Evolutionary conservation across 1,140 invertebrate species (phyloP), one percentile per base, ranked within the genome.

Genomic region (Plodia interpunctella): DNA sequence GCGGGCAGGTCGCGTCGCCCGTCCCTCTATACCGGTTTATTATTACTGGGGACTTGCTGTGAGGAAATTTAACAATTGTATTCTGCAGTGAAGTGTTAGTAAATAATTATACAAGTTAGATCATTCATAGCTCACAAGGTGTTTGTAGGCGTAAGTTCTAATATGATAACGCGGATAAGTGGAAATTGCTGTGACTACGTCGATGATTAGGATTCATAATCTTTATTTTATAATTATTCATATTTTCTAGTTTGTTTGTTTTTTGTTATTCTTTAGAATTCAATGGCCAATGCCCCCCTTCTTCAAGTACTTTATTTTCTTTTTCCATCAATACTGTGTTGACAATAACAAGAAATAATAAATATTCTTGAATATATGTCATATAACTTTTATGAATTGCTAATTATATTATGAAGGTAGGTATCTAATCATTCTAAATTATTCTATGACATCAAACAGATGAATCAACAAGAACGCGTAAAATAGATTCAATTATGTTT

Each of bases 101-200:
- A 17, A 20, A 51, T 11, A 51, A 53, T 20, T 21, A 53, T 13
- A 53, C 5, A 11, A 51, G 49, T 53, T 50, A 30, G 18, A 57
- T 55, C 38, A 15, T 32, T 18, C 32, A 58, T 63, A 60, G 63
- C 57, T 51, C 25, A 3, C 62, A 66, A 32, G 55, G 63, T 52
- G 52, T 60, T 30, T n/a, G 54, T 55, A 66, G 66, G n/a, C 67
- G 70, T 74, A 75, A 82, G 77, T 83, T 78, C 63, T 60, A 58
- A 60, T 74, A 68, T 78, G 76, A 81, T 84, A 84, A 79, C 69
- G 74, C 60, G 60, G 65, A 78, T 84, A 78, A 79, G 82, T 87
- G 84, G 76, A 83, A 84, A 78, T 80, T 76, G 74, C 68, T 77
- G 73, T 72, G 76, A 78, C 77, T 80, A 59, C 68, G 68, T 74